Evolutionary conservation across 2,113 vertebrate species (phyloP).

Genomic region (Myotis brandtii): DNA sequence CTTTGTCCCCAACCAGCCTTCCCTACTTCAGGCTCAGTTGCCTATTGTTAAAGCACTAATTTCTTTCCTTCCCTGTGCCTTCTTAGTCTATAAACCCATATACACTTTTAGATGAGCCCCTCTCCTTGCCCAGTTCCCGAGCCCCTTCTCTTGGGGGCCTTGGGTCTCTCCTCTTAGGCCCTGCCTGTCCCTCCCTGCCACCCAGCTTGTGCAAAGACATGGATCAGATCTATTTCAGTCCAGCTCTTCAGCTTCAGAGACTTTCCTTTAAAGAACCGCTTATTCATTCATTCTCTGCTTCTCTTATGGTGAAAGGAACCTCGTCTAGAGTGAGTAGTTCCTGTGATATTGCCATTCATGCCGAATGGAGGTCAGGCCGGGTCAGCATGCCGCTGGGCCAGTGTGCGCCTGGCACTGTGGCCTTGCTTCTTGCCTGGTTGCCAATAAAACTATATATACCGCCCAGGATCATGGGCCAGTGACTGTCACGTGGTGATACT

Average conservation of each 20-base stretch:
- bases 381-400: background rate
- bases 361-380: background rate
- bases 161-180: background rate
- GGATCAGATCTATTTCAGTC: background rate
- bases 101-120: background rate
- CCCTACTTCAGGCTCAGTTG: background rate
- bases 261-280: background rate
- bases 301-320: background rate
- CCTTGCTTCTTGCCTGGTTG: slow-evolving; percentile 20
- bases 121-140: background rate
- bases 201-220: background rate
- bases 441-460: background rate
- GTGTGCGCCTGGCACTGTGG: background rate
- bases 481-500: slow-evolving; percentile 81
- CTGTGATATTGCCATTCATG: background rate
- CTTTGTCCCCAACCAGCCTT: background rate
- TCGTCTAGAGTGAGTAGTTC: background rate
- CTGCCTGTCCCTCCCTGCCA: background rate
- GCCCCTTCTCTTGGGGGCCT: too few species aligned
- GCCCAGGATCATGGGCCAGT: background rate
- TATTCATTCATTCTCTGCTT: background rate
- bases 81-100: background rate
- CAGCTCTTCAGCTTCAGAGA: background rate
- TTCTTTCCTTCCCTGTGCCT: background rate
- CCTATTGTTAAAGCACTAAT: background rate